Percentiles rank a stretch among this genome's conserved stretches.
These are phyloP conservation scores for Papilio dardanus DNA, from an alignment of 1,140 invertebrate genomes.

Conservation along the genomic window DNA sequence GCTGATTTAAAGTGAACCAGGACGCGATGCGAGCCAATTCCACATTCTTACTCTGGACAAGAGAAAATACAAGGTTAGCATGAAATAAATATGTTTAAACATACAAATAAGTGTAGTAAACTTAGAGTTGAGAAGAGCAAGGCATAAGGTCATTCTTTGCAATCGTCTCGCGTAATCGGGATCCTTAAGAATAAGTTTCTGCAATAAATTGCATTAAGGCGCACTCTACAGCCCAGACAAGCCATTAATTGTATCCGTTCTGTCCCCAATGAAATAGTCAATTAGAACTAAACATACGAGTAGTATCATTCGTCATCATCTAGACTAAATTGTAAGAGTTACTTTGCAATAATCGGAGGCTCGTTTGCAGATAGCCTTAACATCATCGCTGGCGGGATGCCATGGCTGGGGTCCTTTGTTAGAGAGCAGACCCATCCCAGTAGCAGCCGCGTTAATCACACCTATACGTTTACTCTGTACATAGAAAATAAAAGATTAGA, in stretches of 20 bases:
- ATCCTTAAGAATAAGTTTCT: too few relatives aligned
- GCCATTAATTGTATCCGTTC: background rate
- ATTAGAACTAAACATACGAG: background rate
- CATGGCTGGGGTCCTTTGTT: conserved; percentile 89
- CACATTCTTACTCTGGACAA: conserved; percentile 83
- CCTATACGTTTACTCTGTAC: conserved; percentile 88
- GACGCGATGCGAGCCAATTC: conserved; percentile 89
- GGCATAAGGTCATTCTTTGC: too few relatives aligned
- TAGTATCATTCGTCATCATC: background rate
- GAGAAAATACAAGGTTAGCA: background rate
- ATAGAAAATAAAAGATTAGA: background rate
- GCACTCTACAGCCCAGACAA: background rate
- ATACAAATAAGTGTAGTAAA: too few relatives aligned
- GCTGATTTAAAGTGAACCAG: conserved; percentile 84
- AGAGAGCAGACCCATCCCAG: conserved; percentile 92
- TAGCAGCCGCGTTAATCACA: conserved; percentile 91
- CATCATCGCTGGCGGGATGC: conserved; percentile 90
- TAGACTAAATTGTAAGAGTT: conserved; percentile 20
- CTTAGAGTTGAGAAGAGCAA: too few relatives aligned
- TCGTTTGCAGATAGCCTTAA: conserved; percentile 85
- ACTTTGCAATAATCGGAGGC: conserved; percentile 87
- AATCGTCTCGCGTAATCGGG: too few relatives aligned
- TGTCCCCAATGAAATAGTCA: background rate
- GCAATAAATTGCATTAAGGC: background rate
- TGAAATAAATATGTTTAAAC: background rate